Evolutionary conservation across 2,113 vertebrate species (phyloP), one percentile per base, ranked within the genome.

Genomic region (Clupea harengus): DNA sequence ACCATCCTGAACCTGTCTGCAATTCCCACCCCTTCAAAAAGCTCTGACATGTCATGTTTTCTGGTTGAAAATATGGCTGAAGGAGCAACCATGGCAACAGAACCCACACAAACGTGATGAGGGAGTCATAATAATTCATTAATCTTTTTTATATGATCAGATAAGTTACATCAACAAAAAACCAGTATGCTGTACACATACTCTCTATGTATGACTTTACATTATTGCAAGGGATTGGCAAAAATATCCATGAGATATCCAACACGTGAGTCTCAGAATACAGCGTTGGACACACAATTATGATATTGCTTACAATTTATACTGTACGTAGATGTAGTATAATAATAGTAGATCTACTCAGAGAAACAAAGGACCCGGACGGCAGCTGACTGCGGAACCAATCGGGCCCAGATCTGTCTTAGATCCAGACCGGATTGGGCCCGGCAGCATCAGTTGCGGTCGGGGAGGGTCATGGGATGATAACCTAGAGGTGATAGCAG

Each of bases 171-270:
- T 78, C 72, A 78, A 78, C 72, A 78, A 39, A 78, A 78, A 78
- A 78, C 64, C 90, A 90, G 46, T 25, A 78, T 72, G 83, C 82
- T 57, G 57, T 80, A 83, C 88, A 91, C 89, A 17, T 85, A 90
- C 88, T 90, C 90, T 87, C 86, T 72, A 82, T 90, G 90, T 89
- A 91, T 92, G 86, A 84, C 90, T 91, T 91, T 92, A 93, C 90
- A 93, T 93, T 94, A 94, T 93, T 94, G 92, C 92, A 92, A 87
- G 91, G 89, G 87, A 92, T 92, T 89, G 86, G 91, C 89, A 93
- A 92, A 86, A 89, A 83, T 88, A 89, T 54, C 92, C 85, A 89
- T 88, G 81, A 67, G 81, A 88, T 88, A 87, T 89, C 87, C 83
- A 92, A 82, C 86, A 88, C 75, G 80, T 88, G 83, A 91, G 57